Base-by-base conservation (phyloP, 1,140 invertebrate species). In the Camponotus vicinus region DNA sequence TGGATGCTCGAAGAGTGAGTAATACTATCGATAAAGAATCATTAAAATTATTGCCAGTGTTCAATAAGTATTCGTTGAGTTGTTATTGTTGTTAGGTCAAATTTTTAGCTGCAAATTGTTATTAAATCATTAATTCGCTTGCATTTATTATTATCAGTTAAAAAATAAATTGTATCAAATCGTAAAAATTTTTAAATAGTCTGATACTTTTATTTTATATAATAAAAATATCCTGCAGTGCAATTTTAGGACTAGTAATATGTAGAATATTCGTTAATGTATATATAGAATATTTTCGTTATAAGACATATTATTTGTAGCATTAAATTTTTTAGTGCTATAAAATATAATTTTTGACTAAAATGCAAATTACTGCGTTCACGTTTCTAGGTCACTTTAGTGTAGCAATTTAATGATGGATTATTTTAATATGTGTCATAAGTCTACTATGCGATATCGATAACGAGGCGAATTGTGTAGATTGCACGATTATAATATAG, bases 1-100 rank as follows among this genome's bases (percentile, higher is more conserved):
- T 94, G 94, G 92, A 94, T 88, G 64, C 90, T 89, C 92, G 91
- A 93, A 89, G 92, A 91, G 94, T 95, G 88, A 95, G 94, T 94
- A 92, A 57, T 27, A n/a, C 1, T 77, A 67, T 34, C 78, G 40
- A n/a, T n/a, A 52, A 49, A 40, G 32, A 8, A 77, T 77, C 32
- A 34, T 66, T 66, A 45, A 27, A 27, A 77, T 82, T 45, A 66
- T 49, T 9, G 18, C 0, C n/a, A 11, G 0, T 42, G 59, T 9
- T 57, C 18, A 6, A 3, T 13, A 6, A 59, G 3, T 18, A 59
- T 15, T 71, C 15, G n/a, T 55, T 9, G 13, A 21, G 13, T 18
- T 71, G 40, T 73, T 18, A 40, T 40, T 37, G 27, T 7, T n/a
- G 7, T 69, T 6, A 11, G 34, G 21, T 61, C 7, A 61, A 21